A percentile compares a stretch with the other conserved stretches of the same genome.
Conservation (phyloP, 1,140 invertebrate genomes). For the Drosophila sturtevanti region DNA sequence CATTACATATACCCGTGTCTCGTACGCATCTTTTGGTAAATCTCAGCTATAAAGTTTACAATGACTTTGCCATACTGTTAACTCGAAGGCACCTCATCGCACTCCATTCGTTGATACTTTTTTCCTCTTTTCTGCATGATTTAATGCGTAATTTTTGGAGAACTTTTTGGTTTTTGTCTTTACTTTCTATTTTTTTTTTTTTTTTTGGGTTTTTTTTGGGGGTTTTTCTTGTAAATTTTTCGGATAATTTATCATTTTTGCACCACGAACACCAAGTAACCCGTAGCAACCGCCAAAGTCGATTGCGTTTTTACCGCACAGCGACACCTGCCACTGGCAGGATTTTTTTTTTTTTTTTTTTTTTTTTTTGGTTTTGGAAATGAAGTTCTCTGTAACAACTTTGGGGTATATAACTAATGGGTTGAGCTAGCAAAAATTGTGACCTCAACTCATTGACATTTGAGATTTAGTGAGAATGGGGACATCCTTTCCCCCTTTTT, state of each 20-base stretch:
- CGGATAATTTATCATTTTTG: conserved; percentile 75
- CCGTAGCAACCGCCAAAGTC: neutral
- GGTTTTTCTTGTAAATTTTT: conserved; percentile 57
- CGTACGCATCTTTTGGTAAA: conserved; percentile 21
- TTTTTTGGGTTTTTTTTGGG: neutral
- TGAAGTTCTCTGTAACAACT: neutral
- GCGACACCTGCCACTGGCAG: conserved; percentile 62
- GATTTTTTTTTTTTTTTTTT: conserved; percentile 11
- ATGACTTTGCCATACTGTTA: conserved; percentile 67
- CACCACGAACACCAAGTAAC: conserved; percentile 10
- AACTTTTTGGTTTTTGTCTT: too few relatives aligned
- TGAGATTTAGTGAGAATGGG: conserved; percentile 53
- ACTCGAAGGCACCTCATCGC: conserved; percentile 27
- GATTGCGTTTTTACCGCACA: conserved; percentile 25
- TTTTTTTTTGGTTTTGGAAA: conserved; percentile 28
- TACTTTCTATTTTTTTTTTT: too few relatives aligned
- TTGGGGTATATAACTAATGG: conserved; percentile 42
- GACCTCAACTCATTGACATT: conserved; percentile 75
- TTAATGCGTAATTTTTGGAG: conserved; percentile 74
- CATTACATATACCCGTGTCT: neutral
- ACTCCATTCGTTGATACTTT: conserved; percentile 4
- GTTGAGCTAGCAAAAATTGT: conserved; percentile 57
- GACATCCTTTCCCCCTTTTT: conserved; percentile 1
- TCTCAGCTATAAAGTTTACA: conserved; percentile 69
- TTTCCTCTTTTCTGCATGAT: conserved; percentile 62